Base-by-base conservation (phyloP, 1,140 invertebrate genomes). In the Pogonomyrmex barbatus region DNA sequence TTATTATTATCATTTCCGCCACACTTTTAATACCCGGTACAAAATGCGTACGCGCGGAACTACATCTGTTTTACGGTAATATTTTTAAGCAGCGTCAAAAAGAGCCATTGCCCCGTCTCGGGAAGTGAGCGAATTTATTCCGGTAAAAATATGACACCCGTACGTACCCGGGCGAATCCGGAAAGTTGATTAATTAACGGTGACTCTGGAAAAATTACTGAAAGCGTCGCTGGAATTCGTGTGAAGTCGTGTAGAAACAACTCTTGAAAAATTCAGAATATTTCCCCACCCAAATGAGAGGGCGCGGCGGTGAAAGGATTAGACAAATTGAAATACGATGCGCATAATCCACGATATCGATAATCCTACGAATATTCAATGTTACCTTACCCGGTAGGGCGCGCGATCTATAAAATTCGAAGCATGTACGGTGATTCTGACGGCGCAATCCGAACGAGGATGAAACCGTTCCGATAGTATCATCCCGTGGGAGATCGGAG, bases 311-410 rank as follows among this genome's bases (percentile, higher is more conserved):
- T 14, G 54, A 14, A 47, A 50, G 6, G 56, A 12, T 75, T 83
- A 83, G 75, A 45, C 17, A 83, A 83, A 83, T 83, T 83, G 79
- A 62, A 83, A 83, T 75, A 75, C 68, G 68, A 75, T 73, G 79
- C 54, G 67, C 45, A 83, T 83, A 83, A 83, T 62, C 36, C 68
- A 62, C 68, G n/a, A 60, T 75, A 75, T 83, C 68, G 68, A 83
- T 83, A 83, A 83, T 83, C 68, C 42, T 75, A 10, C 54, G 33
- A 39, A 83, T 83, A 75, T 73, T 83, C 30, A 75, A 83, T 60
- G 79, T 1, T 17, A 8, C 24, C n/a, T 0, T 6, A 14, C 5
- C 45, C 5, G 62, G 62, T 4, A 12, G 24, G 24, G 39, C 36
- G n/a, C 10, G 58, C 70, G 60, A 78, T 52, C 58, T 52, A 45